Conservation (phyloP, 2,113 vertebrate species). For the Chlorodrepanis virens region DNA sequence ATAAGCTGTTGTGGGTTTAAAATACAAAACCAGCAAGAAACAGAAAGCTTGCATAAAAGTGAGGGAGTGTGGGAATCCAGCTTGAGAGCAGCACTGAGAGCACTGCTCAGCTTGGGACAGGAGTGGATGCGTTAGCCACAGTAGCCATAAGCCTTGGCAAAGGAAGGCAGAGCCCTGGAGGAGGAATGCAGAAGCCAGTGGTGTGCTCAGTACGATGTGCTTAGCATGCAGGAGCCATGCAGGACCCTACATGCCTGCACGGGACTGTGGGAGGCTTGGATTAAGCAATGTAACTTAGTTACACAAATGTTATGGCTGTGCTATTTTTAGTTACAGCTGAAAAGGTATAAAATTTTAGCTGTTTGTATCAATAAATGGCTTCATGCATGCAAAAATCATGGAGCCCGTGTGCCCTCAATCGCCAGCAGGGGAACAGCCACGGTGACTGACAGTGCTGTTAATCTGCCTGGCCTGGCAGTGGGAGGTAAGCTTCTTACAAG, state of each 20-base stretch:
- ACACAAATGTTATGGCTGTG: background rate
- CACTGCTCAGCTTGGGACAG: background rate
- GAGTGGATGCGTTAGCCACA: background rate
- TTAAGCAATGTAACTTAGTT: background rate
- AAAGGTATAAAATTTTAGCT: background rate
- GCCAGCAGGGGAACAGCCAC: background rate
- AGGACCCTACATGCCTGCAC: background rate
- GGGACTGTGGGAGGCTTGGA: background rate
- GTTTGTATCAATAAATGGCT: background rate
- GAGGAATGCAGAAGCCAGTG: background rate
- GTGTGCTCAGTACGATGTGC: background rate
- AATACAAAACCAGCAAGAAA: background rate
- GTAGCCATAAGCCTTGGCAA: background rate
- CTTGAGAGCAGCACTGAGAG: background rate
- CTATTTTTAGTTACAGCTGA: background rate
- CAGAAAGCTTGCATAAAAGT: background rate
- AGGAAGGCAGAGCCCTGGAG: background rate
- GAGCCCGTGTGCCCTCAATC: background rate
- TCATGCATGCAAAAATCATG: background rate
- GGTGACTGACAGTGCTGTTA: background rate
- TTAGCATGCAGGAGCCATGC: background rate
- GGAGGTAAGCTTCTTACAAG: constrained; percentile 23
- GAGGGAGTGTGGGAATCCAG: background rate
- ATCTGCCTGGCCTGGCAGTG: constrained; percentile 1
- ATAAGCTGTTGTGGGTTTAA: background rate